These are phyloP conservation scores for Tipula lateralis DNA, from an alignment of 2,888 invertebrate genomes.

Conservation along the genomic window DNA sequence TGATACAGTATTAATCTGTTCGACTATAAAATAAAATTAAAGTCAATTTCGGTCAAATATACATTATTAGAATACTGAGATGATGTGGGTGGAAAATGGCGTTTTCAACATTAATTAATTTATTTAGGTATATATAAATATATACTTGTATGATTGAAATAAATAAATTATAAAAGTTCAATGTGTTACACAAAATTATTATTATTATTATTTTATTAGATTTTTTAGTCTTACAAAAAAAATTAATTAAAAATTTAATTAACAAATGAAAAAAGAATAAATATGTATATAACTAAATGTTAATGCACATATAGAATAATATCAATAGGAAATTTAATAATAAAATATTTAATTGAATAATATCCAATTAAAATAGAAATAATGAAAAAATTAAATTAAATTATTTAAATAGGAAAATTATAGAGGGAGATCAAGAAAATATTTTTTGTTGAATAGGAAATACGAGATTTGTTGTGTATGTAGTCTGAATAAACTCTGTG, in stretches of 20 bases:
- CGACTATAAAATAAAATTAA: not conserved
- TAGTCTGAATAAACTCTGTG: not conserved
- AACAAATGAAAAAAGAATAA: not conserved
- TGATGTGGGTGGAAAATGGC: not conserved
- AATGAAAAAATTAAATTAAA: constrained; percentile 11
- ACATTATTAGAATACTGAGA: not conserved
- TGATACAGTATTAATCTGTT: not conserved
- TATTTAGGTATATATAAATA: no score
- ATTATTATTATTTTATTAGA: not conserved
- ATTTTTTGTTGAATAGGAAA: not conserved
- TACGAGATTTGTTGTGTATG: not conserved
- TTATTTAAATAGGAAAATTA: not conserved
- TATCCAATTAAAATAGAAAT: constrained; percentile 11
- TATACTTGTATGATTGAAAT: not conserved
- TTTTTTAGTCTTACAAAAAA: not conserved
- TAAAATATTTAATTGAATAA: constrained; percentile 1
- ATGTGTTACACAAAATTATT: not conserved
- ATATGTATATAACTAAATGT: not conserved
- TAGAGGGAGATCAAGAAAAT: not conserved
- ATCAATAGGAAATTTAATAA: constrained; percentile 24
- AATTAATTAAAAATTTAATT: not conserved
- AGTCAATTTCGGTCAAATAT: not conserved
- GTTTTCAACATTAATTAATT: not conserved
- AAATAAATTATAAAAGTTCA: constrained; percentile 1
- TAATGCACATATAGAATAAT: not conserved